A percentile compares a stretch with the other conserved stretches of the same genome.
Conservation (phyloP, 2,113 vertebrate species). For the Oplegnathus fasciatus region DNA sequence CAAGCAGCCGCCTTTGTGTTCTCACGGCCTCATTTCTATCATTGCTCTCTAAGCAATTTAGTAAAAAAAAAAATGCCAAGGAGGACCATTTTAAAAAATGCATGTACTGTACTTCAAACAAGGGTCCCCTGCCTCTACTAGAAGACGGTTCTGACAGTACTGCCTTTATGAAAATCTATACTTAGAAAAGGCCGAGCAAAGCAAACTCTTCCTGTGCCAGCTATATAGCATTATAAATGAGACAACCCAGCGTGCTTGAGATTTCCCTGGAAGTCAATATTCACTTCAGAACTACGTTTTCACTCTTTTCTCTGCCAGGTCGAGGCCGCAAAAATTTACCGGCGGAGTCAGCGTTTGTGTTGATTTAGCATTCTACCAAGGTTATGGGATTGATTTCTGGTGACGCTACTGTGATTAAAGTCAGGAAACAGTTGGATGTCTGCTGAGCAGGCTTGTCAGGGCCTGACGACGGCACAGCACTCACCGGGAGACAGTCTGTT, state of each 20-base stretch:
- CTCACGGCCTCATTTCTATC: slow-evolving; percentile 38
- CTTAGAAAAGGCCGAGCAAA: slow-evolving; percentile 52
- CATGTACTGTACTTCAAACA: slow-evolving; percentile 62
- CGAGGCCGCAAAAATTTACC: slow-evolving; percentile 7
- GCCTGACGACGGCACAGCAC: slow-evolving; percentile 18
- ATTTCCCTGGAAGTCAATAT: slow-evolving; percentile 53
- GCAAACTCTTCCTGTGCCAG: slow-evolving; percentile 33
- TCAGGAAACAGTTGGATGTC: slow-evolving; percentile 53
- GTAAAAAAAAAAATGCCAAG: slow-evolving; percentile 54
- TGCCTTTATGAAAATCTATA: slow-evolving; percentile 64
- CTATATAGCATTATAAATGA: slow-evolving; percentile 38
- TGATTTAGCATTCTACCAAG: slow-evolving; percentile 65
- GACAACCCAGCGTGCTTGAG: slow-evolving; percentile 27
- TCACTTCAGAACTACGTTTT: slow-evolving; percentile 25
- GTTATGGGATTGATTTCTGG: slow-evolving; percentile 69
- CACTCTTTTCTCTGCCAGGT: slow-evolving; percentile 18
- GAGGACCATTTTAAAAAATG: slow-evolving; percentile 69
- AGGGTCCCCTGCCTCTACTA: slow-evolving; percentile 34
- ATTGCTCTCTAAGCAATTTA: slow-evolving; percentile 46
- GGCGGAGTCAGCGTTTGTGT: slow-evolving; percentile 42
- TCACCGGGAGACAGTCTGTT: slow-evolving; percentile 50
- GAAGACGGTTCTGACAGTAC: slow-evolving; percentile 47
- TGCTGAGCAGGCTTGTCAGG: slow-evolving; percentile 61
- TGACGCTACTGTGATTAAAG: slow-evolving; percentile 69
- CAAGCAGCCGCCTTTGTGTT: slow-evolving; percentile 36